Base-by-base conservation (phyloP, 2,797 vertebrate genomes). In the Pseudotriccus pelzelni region DNA sequence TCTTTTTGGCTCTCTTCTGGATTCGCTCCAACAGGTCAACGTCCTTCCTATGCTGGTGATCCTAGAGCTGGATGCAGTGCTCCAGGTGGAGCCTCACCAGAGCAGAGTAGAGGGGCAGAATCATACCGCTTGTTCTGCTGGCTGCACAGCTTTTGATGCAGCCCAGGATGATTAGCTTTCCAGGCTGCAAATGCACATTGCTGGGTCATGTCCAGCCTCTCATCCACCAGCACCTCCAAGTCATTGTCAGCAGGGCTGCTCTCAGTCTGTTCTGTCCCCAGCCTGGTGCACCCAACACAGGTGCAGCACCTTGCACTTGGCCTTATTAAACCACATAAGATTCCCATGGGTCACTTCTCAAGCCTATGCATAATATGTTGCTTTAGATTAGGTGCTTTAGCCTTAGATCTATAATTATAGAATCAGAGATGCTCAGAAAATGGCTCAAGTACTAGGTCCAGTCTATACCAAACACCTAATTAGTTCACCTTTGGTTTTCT, bases 291-390 rank as follows among this genome's bases (percentile, higher is more conserved):
- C 18, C 25, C 21, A 39, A 27, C 2, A 3, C 44, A 64, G 30
- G n/a, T 14, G 52, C 44, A 64, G 25, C 15, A 77, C 10, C 30
- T 36, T 72, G n/a, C 6, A 27, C 30, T 7, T 64, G 43, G 4
- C 37, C 50, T 64, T 27, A 4, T 46, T 41, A 52, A 77, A 66
- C 12, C 8, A 41, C 23, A 25, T 0, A 4, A 30, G 44, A 52
- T 25, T n/a, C 10, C 37, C 7, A 15, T 3, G 12, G n/a, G 18
- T 39, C 44, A 17, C 18, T 67, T 41, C 69, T 16, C 18, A 9
- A 59, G 7, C 18, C 10, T 18, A 16, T 5, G 19, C 46, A 58
- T 10, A 58, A 47, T 4, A 14, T 0, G 0, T 41, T 4, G 1
- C 41, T 64, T 76, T 25, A 81, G 9, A 6, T 14, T n/a, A 73